Percentiles rank a stretch among this genome's conserved stretches.
Conservation (phyloP, 1,140 invertebrate species). For the Cotesia typhae region DNA sequence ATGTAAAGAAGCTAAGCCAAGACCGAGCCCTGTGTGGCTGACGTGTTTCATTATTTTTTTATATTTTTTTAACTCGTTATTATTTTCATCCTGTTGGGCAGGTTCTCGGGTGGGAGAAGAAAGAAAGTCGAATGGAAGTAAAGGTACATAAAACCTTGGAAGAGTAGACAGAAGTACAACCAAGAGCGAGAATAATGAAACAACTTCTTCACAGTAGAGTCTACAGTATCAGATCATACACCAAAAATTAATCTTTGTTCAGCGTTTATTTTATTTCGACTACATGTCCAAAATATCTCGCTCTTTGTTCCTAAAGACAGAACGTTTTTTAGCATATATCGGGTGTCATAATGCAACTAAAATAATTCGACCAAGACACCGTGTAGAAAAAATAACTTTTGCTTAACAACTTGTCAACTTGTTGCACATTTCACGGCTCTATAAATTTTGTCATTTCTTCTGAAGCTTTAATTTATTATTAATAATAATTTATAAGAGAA, state of each 20-base stretch:
- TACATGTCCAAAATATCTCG: neutral
- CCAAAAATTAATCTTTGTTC: neutral
- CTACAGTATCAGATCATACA: neutral
- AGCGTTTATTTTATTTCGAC: neutral
- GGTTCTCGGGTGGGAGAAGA: slow-evolving; percentile 8
- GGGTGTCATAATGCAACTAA: slow-evolving; percentile 1
- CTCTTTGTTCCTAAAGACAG: neutral
- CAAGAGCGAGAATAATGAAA: slow-evolving; percentile 16
- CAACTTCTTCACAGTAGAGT: neutral
- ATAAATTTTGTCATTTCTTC: neutral
- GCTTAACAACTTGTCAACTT: neutral
- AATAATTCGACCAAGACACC: neutral
- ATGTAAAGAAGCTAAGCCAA: neutral
- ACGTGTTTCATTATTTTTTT: neutral
- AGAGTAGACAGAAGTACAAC: neutral
- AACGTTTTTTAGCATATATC: neutral
- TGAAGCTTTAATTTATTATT: too few species aligned
- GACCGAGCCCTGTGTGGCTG: slow-evolving; percentile 1
- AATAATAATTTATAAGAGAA: neutral
- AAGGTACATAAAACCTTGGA: neutral
- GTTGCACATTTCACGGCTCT: neutral
- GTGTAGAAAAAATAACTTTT: neutral
- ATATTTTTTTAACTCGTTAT: slow-evolving; percentile 8
- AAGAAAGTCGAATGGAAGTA: neutral
- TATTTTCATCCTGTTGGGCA: slow-evolving; percentile 32